A percentile compares a stretch with the other conserved stretches of the same genome.
Conservation (phyloP, 1,140 invertebrate genomes). For the Pentalonia nigronervosa region DNA sequence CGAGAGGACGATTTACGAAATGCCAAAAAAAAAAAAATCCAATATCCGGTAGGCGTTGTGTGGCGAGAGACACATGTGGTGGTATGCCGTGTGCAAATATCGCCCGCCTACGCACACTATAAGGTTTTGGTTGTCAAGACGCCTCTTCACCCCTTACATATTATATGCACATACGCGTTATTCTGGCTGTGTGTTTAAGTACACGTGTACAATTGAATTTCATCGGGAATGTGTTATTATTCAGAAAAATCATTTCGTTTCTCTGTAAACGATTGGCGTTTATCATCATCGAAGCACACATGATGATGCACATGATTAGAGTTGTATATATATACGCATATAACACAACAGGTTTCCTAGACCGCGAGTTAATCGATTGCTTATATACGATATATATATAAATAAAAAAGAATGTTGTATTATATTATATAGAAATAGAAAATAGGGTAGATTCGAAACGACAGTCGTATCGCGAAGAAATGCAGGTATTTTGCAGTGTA, state of each 20-base stretch:
- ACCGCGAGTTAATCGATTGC: not conserved
- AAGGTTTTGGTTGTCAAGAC: slow-evolving; percentile 39
- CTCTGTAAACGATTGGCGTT: not conserved
- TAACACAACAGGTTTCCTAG: not conserved
- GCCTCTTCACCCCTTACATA: not conserved
- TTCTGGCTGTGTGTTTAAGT: not conserved
- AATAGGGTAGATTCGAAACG: not conserved
- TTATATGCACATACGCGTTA: not conserved
- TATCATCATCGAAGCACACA: not conserved
- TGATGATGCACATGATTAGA: not conserved
- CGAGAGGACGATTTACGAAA: slow-evolving; percentile 37
- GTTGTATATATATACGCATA: not conserved
- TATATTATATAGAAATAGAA: not conserved
- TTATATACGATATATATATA: not conserved
- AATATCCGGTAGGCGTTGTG: slow-evolving; percentile 52
- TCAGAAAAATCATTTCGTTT: not conserved
- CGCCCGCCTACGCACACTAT: not conserved
- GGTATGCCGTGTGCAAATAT: slow-evolving; percentile 43
- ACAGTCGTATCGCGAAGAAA: not conserved
- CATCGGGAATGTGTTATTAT: slow-evolving; percentile 11
- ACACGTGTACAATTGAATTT: not conserved
- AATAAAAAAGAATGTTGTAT: not conserved
- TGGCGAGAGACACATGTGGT: slow-evolving; percentile 28
- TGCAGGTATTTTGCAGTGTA: not conserved
- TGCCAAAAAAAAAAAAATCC: slow-evolving; percentile 55